Percentiles rank a stretch among this genome's conserved stretches.
phyloP scores from a whole-genome alignment of 2,797 vertebrate genomes.

The Anabacerthia variegaticeps region DNA sequence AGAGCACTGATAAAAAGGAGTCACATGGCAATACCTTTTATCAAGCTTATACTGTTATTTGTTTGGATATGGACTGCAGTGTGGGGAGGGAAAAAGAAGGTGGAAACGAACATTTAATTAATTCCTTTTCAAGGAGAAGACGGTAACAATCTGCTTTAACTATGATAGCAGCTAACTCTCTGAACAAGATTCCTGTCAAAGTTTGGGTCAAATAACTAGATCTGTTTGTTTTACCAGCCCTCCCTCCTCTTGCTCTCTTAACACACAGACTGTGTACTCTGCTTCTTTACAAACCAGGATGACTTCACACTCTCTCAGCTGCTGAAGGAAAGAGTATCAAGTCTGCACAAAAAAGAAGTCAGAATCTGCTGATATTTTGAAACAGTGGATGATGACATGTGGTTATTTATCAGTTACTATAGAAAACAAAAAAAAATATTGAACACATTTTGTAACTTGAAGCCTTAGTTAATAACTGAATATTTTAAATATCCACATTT shows the following conservation, averaged over 20 bases:
- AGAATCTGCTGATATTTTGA: background rate
- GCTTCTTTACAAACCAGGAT: background rate
- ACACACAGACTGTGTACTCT: background rate
- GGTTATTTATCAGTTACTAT: background rate
- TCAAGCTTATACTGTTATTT: background rate
- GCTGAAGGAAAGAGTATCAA: background rate
- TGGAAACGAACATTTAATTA: conserved; percentile 6
- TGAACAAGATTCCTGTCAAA: background rate
- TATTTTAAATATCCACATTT: background rate
- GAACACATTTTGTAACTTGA: background rate
- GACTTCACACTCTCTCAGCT: background rate
- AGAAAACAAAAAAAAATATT: background rate
- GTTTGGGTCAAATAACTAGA: background rate
- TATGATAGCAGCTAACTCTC: background rate
- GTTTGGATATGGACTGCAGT: background rate
- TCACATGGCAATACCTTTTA: background rate
- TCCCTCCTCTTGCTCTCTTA: background rate
- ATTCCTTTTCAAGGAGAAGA: background rate
- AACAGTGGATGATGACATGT: background rate
- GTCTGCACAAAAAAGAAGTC: background rate
- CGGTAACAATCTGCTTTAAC: background rate
- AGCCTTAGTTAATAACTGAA: background rate
- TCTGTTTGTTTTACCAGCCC: background rate
- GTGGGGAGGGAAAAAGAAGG: background rate
- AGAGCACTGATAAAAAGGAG: background rate